Percentiles rank a stretch among this genome's conserved stretches.
Conservation (phyloP, 2,888 invertebrate genomes). For the Meteorus colon region DNA sequence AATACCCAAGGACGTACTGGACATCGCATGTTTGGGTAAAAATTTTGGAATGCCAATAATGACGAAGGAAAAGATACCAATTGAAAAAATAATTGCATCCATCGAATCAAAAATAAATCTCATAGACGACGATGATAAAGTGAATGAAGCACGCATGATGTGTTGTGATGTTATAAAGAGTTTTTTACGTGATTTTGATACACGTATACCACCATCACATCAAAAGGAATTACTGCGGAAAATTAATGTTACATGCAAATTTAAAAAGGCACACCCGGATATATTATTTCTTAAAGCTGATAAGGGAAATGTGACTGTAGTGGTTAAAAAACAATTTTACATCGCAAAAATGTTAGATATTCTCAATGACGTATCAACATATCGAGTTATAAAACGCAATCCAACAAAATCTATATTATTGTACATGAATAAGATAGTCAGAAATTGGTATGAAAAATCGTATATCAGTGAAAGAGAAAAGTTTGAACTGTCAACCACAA, state of each 20-base stretch:
- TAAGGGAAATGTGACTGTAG: constrained; percentile 42
- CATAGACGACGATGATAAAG: not conserved
- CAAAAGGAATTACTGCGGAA: not conserved
- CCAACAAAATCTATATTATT: constrained; percentile 12
- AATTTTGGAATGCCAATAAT: constrained; percentile 36
- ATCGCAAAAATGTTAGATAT: constrained; percentile 36
- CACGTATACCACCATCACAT: not conserved
- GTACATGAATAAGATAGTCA: constrained; percentile 23
- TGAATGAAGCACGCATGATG: not conserved
- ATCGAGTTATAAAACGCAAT: constrained; percentile 16
- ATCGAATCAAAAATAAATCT: constrained; percentile 28
- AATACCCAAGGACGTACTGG: constrained; percentile 38
- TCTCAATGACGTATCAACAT: constrained; percentile 28
- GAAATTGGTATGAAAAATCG: constrained; percentile 14
- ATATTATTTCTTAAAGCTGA: constrained; percentile 41
- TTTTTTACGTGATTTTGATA: not conserved
- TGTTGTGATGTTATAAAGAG: constrained; percentile 19
- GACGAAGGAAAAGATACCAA: constrained; percentile 10
- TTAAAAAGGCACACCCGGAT: constrained; percentile 33
- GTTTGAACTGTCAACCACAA: not conserved
- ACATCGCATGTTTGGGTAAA: constrained; percentile 34
- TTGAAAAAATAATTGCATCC: constrained; percentile 25
- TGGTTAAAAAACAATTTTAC: constrained; percentile 18
- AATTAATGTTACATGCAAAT: constrained; percentile 10
- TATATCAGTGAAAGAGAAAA: constrained; percentile 26